Percentiles rank a stretch among this genome's conserved stretches.
These are phyloP conservation scores for Idaea biselata DNA, from an alignment of 2,888 invertebrate species.

Conservation along the genomic window DNA sequence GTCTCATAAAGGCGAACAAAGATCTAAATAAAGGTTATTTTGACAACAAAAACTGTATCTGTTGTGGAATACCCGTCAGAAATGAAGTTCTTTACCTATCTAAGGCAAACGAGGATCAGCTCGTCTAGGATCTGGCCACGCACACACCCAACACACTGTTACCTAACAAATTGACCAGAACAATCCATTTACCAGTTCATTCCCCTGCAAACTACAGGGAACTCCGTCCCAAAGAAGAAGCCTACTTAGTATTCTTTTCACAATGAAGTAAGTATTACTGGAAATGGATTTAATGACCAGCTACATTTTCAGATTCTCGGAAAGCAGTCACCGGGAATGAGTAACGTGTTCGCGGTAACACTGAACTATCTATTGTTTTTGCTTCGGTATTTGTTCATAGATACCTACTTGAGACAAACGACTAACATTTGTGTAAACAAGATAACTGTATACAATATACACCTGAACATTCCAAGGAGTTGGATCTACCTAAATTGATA, in stretches of 20 bases:
- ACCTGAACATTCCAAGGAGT: conserved; percentile 3
- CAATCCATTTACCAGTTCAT: no score
- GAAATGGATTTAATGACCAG: neutral
- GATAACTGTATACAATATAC: neutral
- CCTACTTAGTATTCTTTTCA: neutral
- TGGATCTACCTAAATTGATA: neutral
- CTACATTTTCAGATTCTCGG: neutral
- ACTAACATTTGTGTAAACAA: neutral
- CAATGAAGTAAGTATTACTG: neutral
- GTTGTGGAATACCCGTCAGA: no score
- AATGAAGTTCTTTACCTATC: no score
- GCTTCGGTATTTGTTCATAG: neutral
- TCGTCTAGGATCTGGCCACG: no score
- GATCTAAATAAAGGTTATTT: no score
- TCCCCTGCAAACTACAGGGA: neutral
- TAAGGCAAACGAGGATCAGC: no score
- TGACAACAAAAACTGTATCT: no score
- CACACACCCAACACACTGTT: no score
- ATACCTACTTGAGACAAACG: neutral
- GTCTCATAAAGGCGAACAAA: neutral
- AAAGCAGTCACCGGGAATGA: conserved; percentile 2
- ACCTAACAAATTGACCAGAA: no score
- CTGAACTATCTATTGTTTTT: conserved; percentile 3
- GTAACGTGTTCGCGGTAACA: conserved; percentile 13
- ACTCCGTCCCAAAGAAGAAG: neutral